Percentiles rank a stretch among this genome's conserved stretches.
These are phyloP conservation scores for Rhodophaea formosa DNA, from an alignment of 2,888 invertebrate genomes.

Conservation along the genomic window DNA sequence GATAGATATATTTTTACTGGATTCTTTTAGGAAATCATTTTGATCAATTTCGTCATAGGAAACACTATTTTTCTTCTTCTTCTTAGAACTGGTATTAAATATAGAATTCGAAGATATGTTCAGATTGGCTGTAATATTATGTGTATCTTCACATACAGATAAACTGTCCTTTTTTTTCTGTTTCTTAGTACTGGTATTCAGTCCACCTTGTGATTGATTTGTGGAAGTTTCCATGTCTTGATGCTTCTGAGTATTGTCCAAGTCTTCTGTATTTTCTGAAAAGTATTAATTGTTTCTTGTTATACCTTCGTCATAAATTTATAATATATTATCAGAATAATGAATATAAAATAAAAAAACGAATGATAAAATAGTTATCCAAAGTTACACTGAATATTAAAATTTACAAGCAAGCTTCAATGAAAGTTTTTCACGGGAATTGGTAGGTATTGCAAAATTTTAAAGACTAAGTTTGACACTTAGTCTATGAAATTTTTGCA, in stretches of 20 bases:
- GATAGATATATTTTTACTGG: slow-evolving; percentile 19
- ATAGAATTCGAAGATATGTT: background rate
- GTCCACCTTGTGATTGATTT: slow-evolving; percentile 15
- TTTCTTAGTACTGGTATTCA: slow-evolving; percentile 22
- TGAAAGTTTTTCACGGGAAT: no score
- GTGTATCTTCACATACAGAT: background rate
- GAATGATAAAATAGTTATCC: no score
- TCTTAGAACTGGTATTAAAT: background rate
- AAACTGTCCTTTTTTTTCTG: slow-evolving; percentile 18
- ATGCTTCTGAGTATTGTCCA: background rate
- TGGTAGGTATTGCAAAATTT: no score
- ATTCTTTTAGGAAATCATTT: background rate
- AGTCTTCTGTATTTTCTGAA: background rate
- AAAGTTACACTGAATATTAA: no score
- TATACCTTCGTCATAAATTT: no score
- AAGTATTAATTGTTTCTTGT: no score
- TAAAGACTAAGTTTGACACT: no score
- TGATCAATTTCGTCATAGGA: background rate
- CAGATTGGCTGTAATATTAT: background rate
- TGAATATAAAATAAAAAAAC: no score
- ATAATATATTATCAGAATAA: no score
- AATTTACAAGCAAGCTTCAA: no score
- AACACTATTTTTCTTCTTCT: background rate
- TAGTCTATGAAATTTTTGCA: no score
- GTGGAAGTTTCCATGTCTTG: background rate